Base-by-base conservation (phyloP, 2,113 vertebrate genomes). In the Leptodactylus fuscus region DNA sequence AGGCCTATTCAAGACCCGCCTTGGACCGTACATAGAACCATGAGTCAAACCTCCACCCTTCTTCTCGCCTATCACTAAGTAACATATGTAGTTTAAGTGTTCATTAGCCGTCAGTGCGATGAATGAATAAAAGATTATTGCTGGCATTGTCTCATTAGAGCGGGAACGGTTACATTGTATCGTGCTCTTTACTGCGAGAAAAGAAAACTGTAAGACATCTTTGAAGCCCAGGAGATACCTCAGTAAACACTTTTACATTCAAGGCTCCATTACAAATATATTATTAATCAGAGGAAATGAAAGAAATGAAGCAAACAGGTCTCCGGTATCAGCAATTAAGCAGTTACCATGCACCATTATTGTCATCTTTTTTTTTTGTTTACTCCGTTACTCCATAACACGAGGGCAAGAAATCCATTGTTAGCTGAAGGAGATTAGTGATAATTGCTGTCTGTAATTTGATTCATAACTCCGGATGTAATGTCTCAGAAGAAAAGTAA, bases 391-490 rank as follows among this genome's bases (percentile, higher is more conserved):
- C 60, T 78, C 24, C 20, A 67, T 71, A 71, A 24, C 44, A 85
- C 27, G 65, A 71, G 41, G 46, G 83, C 49, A 62, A 55, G 83
- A 79, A 80, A 79, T 46, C 34, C 75, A 80, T 80, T 71, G 83
- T 80, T 80, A 79, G 73, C 70, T 38, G 65, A 85, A 71, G 29
- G 83, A 70, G 58, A 85, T 78, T 80, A 71, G 83, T 85, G 83
- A 71, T 85, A 80, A 85, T 85, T 85, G 83, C 76, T 71, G 75
- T 80, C 76, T 78, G 34, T 80, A 79, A 85, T 85, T 85, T 85
- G 60, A 85, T 85, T 85, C 75, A 79, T 85, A 85, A 80, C 62
- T 85, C 76, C 24, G 49, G 32, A 71, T 49, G 76, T 58, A 85
- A 55, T 70, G 75, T 71, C 83, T 79, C 76, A 20, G 76, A 58